phyloP scores from a whole-genome alignment of 2,797 vertebrate genomes.

The Oreonectes daqikongensis region DNA sequence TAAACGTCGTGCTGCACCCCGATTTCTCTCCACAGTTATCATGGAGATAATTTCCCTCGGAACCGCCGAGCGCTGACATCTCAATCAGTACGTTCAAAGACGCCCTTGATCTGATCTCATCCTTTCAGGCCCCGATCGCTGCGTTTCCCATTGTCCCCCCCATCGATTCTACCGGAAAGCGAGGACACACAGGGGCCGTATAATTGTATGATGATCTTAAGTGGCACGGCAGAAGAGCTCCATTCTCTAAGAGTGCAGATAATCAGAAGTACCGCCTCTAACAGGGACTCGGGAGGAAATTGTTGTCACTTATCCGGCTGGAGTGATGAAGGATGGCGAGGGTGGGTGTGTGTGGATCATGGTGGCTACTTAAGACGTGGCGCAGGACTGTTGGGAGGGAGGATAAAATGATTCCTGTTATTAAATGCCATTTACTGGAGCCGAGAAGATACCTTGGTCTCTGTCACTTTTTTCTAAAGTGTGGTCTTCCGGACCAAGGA shows the following conservation, averaged over 20 bases:
- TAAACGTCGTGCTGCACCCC: neutral
- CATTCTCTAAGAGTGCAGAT: slow-evolving; percentile 56
- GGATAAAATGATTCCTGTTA: slow-evolving; percentile 72
- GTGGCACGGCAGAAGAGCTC: slow-evolving; percentile 57
- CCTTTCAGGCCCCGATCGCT: slow-evolving; percentile 47
- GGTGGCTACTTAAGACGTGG: slow-evolving; percentile 65
- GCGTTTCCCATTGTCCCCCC: slow-evolving; percentile 55
- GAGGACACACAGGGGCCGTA: slow-evolving; percentile 57
- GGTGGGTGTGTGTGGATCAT: slow-evolving; percentile 52
- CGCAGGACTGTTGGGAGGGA: slow-evolving; percentile 29
- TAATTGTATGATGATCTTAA: slow-evolving; percentile 73
- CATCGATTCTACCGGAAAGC: slow-evolving; percentile 64
- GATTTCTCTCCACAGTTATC: slow-evolving; percentile 27
- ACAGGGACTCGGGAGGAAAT: slow-evolving; percentile 61
- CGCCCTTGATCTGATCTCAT: slow-evolving; percentile 43
- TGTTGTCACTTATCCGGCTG: slow-evolving; percentile 70
- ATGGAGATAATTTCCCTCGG: slow-evolving; percentile 33
- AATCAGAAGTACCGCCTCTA: slow-evolving; percentile 63
- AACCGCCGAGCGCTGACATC: slow-evolving; percentile 33
- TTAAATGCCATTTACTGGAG: slow-evolving; percentile 69
- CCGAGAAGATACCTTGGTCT: slow-evolving; percentile 39
- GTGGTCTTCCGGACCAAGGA: neutral
- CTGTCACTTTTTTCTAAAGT: neutral
- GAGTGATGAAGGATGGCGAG: slow-evolving; percentile 69
- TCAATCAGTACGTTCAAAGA: slow-evolving; percentile 51